Conservation (phyloP, 1,140 invertebrate species). For the Metaphire vulgaris region DNA sequence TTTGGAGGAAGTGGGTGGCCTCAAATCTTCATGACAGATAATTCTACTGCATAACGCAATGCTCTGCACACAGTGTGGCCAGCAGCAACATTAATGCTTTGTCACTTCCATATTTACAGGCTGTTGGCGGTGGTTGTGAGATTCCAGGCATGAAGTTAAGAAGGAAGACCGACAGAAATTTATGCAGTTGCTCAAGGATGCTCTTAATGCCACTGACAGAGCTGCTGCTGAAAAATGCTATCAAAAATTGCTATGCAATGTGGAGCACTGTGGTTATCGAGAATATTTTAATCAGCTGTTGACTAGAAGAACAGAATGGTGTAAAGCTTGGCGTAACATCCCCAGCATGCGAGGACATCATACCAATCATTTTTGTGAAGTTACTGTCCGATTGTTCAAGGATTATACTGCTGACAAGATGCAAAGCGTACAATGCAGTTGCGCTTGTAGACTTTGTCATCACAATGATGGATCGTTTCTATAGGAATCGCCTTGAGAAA, state of each 20-base stretch:
- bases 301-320: background rate
- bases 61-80: background rate
- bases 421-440: background rate
- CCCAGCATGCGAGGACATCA: background rate
- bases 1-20: background rate
- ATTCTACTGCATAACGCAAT: background rate
- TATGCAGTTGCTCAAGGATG: background rate
- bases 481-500: background rate
- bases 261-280: background rate
- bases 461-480: background rate
- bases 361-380: background rate
- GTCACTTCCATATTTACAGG: background rate
- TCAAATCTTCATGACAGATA: background rate
- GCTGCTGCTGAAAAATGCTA: background rate
- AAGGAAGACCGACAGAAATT: background rate
- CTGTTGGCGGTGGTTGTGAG: background rate
- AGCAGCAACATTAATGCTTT: background rate
- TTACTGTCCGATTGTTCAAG: background rate
- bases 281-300: background rate
- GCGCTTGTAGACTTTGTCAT: background rate
- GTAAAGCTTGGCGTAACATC: background rate
- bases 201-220: background rate
- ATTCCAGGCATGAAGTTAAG: background rate
- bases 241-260: background rate
- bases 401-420: background rate